Conservation (phyloP, 2,113 vertebrate genomes). For the Tringa solitaria region DNA sequence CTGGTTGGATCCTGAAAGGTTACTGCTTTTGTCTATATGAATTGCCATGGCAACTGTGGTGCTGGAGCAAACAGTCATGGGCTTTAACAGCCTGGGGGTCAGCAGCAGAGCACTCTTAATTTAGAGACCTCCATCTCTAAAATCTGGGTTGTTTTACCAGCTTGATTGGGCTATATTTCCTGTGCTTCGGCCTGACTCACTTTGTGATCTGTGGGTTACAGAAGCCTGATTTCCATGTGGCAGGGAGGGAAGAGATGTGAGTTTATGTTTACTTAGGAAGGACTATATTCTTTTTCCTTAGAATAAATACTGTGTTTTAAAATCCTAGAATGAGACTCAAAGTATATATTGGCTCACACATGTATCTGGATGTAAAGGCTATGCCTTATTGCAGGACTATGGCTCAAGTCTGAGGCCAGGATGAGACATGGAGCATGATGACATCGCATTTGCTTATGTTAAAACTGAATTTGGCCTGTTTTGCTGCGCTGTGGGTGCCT, state of each 20-base stretch:
- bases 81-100: constrained; percentile 7
- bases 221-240: background rate
- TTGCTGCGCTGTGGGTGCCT: background rate
- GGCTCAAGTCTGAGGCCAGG: background rate
- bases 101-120: background rate
- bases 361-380: background rate
- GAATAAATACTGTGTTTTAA: background rate
- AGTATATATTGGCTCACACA: background rate
- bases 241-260: background rate
- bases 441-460: background rate
- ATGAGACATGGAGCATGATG: background rate
- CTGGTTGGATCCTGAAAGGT: constrained; percentile 18
- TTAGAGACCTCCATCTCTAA: constrained; percentile 1
- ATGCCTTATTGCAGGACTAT: background rate
- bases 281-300: background rate
- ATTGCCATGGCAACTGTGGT: constrained; percentile 19
- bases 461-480: background rate
- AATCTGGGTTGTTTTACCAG: background rate
- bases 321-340: background rate
- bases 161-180: background rate
- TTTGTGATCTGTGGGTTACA: background rate
- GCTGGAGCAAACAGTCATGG: background rate
- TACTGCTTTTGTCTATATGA: constrained; percentile 35
- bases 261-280: background rate
- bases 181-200: background rate